These are phyloP conservation scores for Heterocephalus glaber DNA, from an alignment of 2,113 vertebrate genomes.

Conservation along the genomic window DNA sequence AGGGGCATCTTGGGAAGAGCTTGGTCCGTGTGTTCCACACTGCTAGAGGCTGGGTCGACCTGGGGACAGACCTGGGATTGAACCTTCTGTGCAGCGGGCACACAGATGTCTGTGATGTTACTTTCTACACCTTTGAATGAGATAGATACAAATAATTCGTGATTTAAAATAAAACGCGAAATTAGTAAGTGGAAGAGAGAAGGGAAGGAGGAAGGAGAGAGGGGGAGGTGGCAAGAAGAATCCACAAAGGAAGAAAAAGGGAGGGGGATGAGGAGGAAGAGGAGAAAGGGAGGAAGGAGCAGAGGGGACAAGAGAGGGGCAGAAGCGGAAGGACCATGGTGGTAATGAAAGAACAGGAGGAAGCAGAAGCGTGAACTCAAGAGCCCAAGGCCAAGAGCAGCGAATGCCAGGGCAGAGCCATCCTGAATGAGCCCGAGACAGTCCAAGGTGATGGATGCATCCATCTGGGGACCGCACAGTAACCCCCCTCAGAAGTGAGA, in stretches of 20 bases:
- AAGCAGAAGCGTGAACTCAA: background rate
- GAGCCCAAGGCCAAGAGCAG: background rate
- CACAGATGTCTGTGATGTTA: background rate
- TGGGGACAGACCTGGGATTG: too few species aligned
- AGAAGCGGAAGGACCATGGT: fast-evolving
- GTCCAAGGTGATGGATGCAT: background rate
- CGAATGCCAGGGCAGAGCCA: background rate
- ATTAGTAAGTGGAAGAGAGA: background rate
- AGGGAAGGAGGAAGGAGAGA: fast-evolving
- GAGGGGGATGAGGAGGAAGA: fast-evolving
- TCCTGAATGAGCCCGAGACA: background rate
- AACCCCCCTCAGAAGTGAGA: background rate
- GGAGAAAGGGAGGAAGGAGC: background rate
- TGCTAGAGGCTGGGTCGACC: too few species aligned
- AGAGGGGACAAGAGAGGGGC: too few species aligned
- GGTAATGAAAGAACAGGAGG: background rate
- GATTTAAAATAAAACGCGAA: background rate
- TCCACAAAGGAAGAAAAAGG: too few species aligned
- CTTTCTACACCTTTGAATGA: background rate
- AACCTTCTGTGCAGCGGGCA: fast-evolving
- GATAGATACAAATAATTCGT: background rate
- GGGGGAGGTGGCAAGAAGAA: fast-evolving
- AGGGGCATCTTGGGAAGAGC: background rate
- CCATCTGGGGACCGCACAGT: fast-evolving
- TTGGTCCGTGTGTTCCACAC: fast-evolving